A percentile compares a stretch with the other conserved stretches of the same genome.
These are phyloP conservation scores for Epinotia ramella DNA, from an alignment of 2,888 invertebrate genomes.

Conservation along the genomic window DNA sequence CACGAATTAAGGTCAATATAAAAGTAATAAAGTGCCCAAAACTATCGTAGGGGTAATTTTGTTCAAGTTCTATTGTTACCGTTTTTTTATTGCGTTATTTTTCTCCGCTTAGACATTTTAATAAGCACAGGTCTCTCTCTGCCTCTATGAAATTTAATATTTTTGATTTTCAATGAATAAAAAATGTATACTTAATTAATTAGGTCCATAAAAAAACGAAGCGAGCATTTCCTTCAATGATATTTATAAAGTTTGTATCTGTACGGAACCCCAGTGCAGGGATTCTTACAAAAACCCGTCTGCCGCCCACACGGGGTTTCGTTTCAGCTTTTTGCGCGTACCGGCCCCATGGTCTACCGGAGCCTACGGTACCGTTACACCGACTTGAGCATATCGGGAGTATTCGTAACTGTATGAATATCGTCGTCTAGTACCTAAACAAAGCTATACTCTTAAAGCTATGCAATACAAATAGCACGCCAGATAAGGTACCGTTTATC, in stretches of 20 bases:
- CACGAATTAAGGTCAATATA: no score
- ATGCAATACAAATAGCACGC: no score
- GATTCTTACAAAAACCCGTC: constrained; percentile 49
- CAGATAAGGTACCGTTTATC: no score
- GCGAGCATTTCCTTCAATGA: background rate
- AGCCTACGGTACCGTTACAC: constrained; percentile 15
- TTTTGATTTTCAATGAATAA: background rate
- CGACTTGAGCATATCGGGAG: background rate
- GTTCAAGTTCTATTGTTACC: no score
- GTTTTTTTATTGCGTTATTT: no score
- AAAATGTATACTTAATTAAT: background rate
- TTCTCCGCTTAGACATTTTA: no score
- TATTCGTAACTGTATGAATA: background rate
- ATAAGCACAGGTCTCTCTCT: no score
- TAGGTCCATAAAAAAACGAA: background rate
- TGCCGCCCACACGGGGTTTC: constrained; percentile 51
- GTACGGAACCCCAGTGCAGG: constrained; percentile 29
- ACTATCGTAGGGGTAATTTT: no score
- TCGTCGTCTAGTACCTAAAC: no score
- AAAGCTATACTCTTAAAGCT: no score
- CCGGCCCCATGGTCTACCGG: constrained; percentile 22
- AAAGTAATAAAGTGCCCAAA: no score
- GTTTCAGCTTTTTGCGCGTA: constrained; percentile 41
- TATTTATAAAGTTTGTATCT: background rate
- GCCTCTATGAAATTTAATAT: no score